Conservation (phyloP, 2,888 invertebrate species). For the Acrobasis consociella region DNA sequence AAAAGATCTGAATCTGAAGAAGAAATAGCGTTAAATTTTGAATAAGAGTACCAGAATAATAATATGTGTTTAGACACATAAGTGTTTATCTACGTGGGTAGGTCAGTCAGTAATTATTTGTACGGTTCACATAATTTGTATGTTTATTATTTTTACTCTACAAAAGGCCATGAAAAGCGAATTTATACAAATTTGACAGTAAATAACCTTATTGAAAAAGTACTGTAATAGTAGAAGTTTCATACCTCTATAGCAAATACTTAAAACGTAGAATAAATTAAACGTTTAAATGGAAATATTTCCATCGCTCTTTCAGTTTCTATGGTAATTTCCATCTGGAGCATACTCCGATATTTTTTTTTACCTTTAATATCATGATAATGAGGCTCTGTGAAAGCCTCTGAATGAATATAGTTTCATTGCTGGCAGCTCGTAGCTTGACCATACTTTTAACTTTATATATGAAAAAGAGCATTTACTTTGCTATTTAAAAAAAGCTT, state of each 20-base stretch:
- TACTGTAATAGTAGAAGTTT: not conserved
- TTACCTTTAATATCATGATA: constrained; percentile 73
- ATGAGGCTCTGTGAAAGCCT: constrained; percentile 46
- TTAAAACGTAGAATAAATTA: constrained; percentile 3
- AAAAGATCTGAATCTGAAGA: too few relatives aligned
- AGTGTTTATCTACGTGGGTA: too few relatives aligned
- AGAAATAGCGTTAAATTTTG: too few relatives aligned
- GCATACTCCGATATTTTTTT: constrained; percentile 65
- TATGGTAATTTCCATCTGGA: constrained; percentile 65
- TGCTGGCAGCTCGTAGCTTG: constrained; percentile 60
- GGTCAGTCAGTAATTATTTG: too few relatives aligned
- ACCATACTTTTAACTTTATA: not conserved
- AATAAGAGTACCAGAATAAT: too few relatives aligned
- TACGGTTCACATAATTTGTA: too few relatives aligned
- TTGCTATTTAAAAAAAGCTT: too few relatives aligned
- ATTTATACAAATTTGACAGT: too few relatives aligned
- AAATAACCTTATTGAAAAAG: not conserved
- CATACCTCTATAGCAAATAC: not conserved
- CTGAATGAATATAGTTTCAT: constrained; percentile 53
- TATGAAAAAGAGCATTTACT: not conserved
- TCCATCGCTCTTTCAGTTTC: constrained; percentile 52
- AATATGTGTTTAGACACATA: too few relatives aligned
- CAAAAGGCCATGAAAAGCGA: too few relatives aligned
- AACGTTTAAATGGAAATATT: constrained; percentile 25
- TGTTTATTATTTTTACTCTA: too few relatives aligned